Conservation (phyloP, 2,888 invertebrate genomes). For the Sepioteuthis lessoniana region DNA sequence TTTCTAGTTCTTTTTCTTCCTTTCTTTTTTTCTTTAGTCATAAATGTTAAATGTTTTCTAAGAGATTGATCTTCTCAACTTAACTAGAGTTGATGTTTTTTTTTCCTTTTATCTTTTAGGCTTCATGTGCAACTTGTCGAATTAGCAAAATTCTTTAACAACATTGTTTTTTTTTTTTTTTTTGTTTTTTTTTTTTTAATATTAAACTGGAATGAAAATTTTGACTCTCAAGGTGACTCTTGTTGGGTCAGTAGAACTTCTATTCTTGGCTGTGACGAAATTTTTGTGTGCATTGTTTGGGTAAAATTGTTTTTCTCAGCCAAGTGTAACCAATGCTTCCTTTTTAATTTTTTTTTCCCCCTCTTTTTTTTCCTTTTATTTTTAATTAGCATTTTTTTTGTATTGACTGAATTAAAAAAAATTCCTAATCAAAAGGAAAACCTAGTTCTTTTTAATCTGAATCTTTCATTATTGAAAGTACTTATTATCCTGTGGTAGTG, state of each 20-base stretch:
- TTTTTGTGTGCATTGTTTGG: not conserved
- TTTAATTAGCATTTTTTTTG: not conserved
- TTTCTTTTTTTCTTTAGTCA: not conserved
- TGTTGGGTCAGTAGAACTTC: not conserved
- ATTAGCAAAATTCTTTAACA: not conserved
- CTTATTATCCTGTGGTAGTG: not conserved
- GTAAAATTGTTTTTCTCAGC: not conserved
- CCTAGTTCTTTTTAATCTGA: not conserved
- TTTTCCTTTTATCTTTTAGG: too few relatives aligned
- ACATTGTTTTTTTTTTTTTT: not conserved
- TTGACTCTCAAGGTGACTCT: constrained; percentile 45
- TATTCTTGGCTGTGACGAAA: constrained; percentile 42
- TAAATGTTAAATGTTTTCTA: not conserved
- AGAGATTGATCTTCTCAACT: not conserved
- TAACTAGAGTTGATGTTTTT: too few relatives aligned
- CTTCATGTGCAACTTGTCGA: not conserved
- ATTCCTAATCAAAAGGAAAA: not conserved
- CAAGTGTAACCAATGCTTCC: not conserved
- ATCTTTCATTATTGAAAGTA: not conserved
- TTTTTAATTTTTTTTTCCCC: not conserved
- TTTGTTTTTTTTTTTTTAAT: not conserved
- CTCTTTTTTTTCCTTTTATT: not conserved
- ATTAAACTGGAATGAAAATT: not conserved
- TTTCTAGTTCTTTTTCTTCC: not conserved
- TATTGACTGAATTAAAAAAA: not conserved